Evolutionary conservation across 2,888 invertebrate species (phyloP), one percentile per base, ranked within the genome.

Genomic region (Hylaea fasciaria): DNA sequence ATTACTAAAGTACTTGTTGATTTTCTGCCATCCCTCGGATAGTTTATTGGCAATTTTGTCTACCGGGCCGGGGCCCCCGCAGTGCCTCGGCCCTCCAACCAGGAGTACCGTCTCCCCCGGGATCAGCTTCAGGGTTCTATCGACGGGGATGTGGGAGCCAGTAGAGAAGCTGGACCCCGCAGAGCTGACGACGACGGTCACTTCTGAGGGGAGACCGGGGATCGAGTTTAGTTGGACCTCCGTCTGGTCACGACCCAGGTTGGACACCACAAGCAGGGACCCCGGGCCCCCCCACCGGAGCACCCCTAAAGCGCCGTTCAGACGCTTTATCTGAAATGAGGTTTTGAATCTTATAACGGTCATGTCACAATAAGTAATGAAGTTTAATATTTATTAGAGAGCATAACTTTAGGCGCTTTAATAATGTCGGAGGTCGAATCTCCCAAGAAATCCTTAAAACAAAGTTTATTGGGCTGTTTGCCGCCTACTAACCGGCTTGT

Each of bases 301-400:
- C 0, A 91, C 69, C 2, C 83, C 80, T 35, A 91, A 56, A 0
- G 86, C 86, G 5, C 82, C 87, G 56, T 94, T 94, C 44, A 94
- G 89, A 55, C 94, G 94, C 57, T 93, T 94, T 60, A 94, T 93
- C 85, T 94, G 78, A 57, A 83, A 82, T 54, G 44, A 43, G 49
- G 56, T 51, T 60, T 41, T 40, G 28, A 55, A 51, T 60, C 60
- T 63, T 46, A 57, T 64, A 60, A 37, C 64, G 59, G 40, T 43
- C 63, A 57, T 57, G 61, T 62, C 56, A 52, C 52, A 62, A 57
- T 48, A 57, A 56, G 55, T 61, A 61, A 62, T 62, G 56, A 62
- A 62, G 47, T 62, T 59, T 64, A 57, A 65, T 64, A 66, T 68
- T 66, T 59, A 66, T 61, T 63, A 46, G 60, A 60, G 64, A 52